phyloP scores from a whole-genome alignment of 2,888 invertebrate species.

The Aleiodes testaceus region DNA sequence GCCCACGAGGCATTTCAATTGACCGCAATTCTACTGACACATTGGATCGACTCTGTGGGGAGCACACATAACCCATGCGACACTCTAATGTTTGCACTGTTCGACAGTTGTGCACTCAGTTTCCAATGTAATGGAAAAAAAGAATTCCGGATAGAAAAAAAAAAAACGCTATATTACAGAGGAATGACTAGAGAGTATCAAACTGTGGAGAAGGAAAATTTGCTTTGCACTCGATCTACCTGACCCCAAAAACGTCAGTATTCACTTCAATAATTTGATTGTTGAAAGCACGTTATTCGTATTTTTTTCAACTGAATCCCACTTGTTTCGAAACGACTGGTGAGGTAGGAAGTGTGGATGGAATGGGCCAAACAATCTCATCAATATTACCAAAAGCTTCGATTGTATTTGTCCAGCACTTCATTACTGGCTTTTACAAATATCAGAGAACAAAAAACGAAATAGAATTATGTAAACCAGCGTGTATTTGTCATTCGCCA shows the following conservation, averaged over 20 bases:
- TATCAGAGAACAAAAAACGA: background rate
- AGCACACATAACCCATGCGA: conserved; percentile 13
- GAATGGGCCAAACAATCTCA: background rate
- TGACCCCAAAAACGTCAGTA: conserved; percentile 50
- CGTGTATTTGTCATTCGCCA: background rate
- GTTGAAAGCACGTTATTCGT: conserved; percentile 35
- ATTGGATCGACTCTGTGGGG: conserved; percentile 5
- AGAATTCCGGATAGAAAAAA: background rate
- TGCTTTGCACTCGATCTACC: conserved; percentile 61
- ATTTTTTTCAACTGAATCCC: conserved; percentile 41
- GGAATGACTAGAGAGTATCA: conserved; percentile 3
- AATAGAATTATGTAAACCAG: background rate
- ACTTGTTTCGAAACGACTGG: conserved; percentile 37
- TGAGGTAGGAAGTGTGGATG: background rate
- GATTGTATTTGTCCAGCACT: conserved; percentile 64
- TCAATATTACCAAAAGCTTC: conserved; percentile 9
- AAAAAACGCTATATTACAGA: conserved; percentile 7
- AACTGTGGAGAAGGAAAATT: conserved; percentile 59
- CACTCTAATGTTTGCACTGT: conserved; percentile 7
- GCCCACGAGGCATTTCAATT: conserved; percentile 20
- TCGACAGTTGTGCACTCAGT: conserved; percentile 3
- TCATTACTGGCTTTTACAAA: conserved; percentile 56
- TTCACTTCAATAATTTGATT: conserved; percentile 47
- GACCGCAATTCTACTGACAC: conserved; percentile 18
- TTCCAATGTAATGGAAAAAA: background rate